Base-by-base conservation (phyloP, 2,113 vertebrate species). In the Notiomystis cincta region DNA sequence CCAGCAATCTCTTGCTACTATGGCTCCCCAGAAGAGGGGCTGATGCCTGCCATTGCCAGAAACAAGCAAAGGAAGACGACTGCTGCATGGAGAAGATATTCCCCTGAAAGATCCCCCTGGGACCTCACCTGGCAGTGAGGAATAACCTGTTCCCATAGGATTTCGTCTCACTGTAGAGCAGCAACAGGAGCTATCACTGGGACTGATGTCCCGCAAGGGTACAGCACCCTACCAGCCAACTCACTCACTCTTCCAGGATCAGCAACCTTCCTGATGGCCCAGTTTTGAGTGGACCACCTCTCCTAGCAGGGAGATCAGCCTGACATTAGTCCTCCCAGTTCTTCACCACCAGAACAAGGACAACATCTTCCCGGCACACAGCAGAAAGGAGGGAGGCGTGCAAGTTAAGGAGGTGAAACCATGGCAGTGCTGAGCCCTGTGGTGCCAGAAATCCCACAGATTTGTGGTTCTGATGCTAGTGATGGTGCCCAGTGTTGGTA, bases 11-110 rank as follows among this genome's bases (percentile, higher is more conserved):
- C 42, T 53, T 92, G 27, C 35, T 45, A 11, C 11, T 38, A 2
- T 22, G 30, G 16, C 50, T 69, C 31, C 15, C 12, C 30, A 57
- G 42, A 82, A 57, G 11, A 72, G 15, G 7, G 9, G 56, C 11
- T 0, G 1, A 61, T 44, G 18, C 40, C 25, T 25, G 2, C 4
- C 28, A 33, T 31, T 0, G 0, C 2, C 73, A 50, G 28, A 24
- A 91, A 89, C 76, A n/a, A 23, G 8, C 7, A 64, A 75, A 18
- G 8, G 6, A 70, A 89, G 33, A 47, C 13, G 45, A 44, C 8
- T 38, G 22, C 33, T 60, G n/a, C 40, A 27, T 10, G n/a, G 45
- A 60, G 20, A 64, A 85, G 16, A 22, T 60, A 53, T 79, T 62
- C 7, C 24, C 17, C 56, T 48, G 38, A 40, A 83, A 60, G 31